Conservation (phyloP, 2,797 vertebrate species). For the Masticophis lateralis region DNA sequence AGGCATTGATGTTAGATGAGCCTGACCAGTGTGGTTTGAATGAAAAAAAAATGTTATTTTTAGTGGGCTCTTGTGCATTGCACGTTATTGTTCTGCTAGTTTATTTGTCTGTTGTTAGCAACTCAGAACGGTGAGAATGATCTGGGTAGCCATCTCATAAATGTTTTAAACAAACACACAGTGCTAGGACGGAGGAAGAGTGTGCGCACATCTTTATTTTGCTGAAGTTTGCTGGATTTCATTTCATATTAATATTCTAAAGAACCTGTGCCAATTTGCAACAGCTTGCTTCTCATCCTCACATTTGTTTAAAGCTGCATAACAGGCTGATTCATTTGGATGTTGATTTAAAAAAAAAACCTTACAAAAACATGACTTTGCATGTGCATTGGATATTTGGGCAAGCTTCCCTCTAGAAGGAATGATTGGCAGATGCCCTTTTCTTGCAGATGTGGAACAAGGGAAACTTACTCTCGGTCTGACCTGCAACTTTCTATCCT, state of each 20-base stretch:
- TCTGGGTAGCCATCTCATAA: background rate
- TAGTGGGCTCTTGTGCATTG: background rate
- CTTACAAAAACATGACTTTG: slow-evolving; percentile 61
- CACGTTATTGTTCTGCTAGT: background rate
- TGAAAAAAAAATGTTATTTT: background rate
- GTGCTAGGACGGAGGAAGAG: slow-evolving; percentile 41
- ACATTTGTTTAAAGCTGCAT: slow-evolving; percentile 72
- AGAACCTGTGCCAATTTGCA: slow-evolving; percentile 65
- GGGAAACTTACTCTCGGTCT: slow-evolving; percentile 62
- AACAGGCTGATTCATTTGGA: slow-evolving; percentile 70
- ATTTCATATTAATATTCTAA: slow-evolving; percentile 68
- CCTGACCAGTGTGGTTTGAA: background rate
- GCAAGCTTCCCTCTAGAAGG: slow-evolving; percentile 53
- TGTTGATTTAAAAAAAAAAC: slow-evolving; percentile 35
- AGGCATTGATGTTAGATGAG: background rate
- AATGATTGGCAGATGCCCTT: slow-evolving; percentile 64
- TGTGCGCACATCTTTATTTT: slow-evolving; percentile 64
- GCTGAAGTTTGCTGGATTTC: slow-evolving; percentile 63
- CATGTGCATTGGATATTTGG: slow-evolving; percentile 57
- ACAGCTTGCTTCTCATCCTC: slow-evolving; percentile 73
- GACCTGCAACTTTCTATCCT: slow-evolving; percentile 61
- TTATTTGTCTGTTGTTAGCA: background rate
- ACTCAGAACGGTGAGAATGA: background rate
- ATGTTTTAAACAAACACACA: background rate
- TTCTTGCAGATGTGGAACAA: slow-evolving; percentile 62